Percentiles rank a stretch among this genome's conserved stretches.
These are phyloP conservation scores for Desoria tigrina DNA, from an alignment of 2,888 invertebrate species.

Conservation along the genomic window DNA sequence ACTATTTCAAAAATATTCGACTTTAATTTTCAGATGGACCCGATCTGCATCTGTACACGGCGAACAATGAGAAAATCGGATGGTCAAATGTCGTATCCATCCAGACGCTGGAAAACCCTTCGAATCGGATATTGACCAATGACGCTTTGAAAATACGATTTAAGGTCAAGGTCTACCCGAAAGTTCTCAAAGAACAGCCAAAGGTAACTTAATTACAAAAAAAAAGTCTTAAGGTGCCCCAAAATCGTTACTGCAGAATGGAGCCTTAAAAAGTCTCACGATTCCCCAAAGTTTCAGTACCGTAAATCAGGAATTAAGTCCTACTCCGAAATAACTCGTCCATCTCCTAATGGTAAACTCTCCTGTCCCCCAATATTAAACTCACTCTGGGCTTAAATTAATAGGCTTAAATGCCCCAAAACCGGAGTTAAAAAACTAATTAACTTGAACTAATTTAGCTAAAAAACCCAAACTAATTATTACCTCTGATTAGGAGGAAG, in stretches of 20 bases:
- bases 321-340: not conserved
- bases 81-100: conserved; percentile 42
- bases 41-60: conserved; percentile 42
- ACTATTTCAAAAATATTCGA: not conserved
- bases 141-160: conserved; percentile 34
- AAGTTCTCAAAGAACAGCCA: conserved; percentile 30
- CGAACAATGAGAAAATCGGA: conserved; percentile 38
- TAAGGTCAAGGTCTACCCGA: conserved; percentile 34
- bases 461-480: not conserved
- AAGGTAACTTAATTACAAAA: too few relatives aligned
- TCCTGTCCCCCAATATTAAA: not conserved
- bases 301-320: too few relatives aligned
- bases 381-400: not conserved
- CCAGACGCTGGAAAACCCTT: conserved; percentile 31
- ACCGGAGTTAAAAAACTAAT: conserved; percentile 1
- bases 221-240: too few relatives aligned
- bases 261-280: too few relatives aligned
- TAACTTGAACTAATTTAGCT: not conserved
- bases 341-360: not conserved
- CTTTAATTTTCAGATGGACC: conserved; percentile 36
- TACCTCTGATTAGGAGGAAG: conserved; percentile 8
- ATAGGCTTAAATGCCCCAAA: not conserved
- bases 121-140: conserved; percentile 27
- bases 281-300: too few relatives aligned
- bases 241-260: too few relatives aligned